These are phyloP conservation scores for Drosophila littoralis DNA, from an alignment of 1,140 invertebrate genomes.

Conservation along the genomic window DNA sequence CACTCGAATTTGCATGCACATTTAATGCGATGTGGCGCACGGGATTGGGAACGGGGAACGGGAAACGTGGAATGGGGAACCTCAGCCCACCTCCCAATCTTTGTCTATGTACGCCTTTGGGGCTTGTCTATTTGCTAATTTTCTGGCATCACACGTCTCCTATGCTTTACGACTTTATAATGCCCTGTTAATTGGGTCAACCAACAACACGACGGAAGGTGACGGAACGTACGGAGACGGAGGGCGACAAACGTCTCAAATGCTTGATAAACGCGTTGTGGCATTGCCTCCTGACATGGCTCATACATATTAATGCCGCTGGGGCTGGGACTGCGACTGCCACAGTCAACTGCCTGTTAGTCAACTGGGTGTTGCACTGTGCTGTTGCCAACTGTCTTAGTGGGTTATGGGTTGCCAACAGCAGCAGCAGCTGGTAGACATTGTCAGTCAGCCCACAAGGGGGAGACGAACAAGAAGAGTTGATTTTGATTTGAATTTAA, in stretches of 20 bases:
- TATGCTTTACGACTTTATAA: slow-evolving; percentile 74
- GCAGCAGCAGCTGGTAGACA: slow-evolving; percentile 22
- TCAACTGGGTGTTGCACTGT: slow-evolving; percentile 52
- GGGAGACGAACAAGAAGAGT: background rate
- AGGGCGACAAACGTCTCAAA: slow-evolving; percentile 58
- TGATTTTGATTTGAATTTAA: slow-evolving; percentile 7
- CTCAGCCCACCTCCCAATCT: slow-evolving; percentile 11
- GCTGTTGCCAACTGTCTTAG: slow-evolving; percentile 22
- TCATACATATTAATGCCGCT: slow-evolving; percentile 75
- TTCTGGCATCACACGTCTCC: slow-evolving; percentile 46
- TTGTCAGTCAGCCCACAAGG: slow-evolving; percentile 10
- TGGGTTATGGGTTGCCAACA: slow-evolving; percentile 24
- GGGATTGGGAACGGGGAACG: slow-evolving; percentile 3
- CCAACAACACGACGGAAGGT: slow-evolving; percentile 18
- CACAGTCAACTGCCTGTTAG: slow-evolving; percentile 26
- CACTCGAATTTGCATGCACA: slow-evolving; percentile 67
- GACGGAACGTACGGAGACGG: slow-evolving; percentile 13
- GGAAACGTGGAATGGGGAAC: slow-evolving; percentile 5
- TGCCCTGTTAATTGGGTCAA: slow-evolving; percentile 74
- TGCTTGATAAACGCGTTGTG: slow-evolving; percentile 76
- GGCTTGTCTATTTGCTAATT: slow-evolving; percentile 72
- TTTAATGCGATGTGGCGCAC: slow-evolving; percentile 55
- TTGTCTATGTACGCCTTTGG: slow-evolving; percentile 14
- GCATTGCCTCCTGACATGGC: slow-evolving; percentile 69
- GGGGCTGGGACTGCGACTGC: slow-evolving; percentile 12